phyloP scores from a whole-genome alignment of 2,113 vertebrate species.

The Carassius auratus region DNA sequence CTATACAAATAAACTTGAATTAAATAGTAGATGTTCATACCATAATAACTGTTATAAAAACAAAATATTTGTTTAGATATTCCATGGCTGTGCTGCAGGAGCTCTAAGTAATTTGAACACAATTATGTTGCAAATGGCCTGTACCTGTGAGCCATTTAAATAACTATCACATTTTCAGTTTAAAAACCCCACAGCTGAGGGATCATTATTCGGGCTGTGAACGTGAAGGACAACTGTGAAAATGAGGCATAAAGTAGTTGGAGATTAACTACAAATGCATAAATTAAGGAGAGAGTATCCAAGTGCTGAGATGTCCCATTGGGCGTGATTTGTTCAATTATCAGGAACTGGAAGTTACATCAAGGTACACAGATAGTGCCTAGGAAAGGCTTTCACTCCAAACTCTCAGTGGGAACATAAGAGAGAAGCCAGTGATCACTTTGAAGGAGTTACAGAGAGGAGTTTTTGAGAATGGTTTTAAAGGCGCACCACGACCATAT shows the following conservation, averaged over 20 bases:
- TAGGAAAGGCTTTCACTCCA: neutral
- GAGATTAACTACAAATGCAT: slow-evolving; percentile 4
- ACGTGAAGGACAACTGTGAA: slow-evolving; percentile 17
- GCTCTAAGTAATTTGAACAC: neutral
- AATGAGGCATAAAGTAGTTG: slow-evolving; percentile 8
- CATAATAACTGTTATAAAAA: neutral
- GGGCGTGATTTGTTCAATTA: neutral
- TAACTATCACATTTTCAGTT: neutral
- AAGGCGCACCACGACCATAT: neutral
- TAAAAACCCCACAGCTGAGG: slow-evolving; percentile 7
- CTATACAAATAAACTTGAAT: no score
- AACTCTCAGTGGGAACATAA: slow-evolving; percentile 24
- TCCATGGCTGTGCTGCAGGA: neutral
- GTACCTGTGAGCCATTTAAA: neutral
- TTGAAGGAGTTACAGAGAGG: neutral
- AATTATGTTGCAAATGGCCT: slow-evolving; percentile 10
- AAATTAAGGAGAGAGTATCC: neutral
- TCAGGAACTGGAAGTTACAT: neutral
- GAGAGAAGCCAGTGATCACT: slow-evolving; percentile 3
- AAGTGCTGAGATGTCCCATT: neutral
- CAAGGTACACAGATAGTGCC: slow-evolving; percentile 14
- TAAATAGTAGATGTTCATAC: neutral
- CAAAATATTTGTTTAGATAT: neutral
- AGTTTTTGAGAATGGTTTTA: slow-evolving; percentile 9
- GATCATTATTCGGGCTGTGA: neutral